These are phyloP conservation scores for Cardiocondyla obscurior DNA, from an alignment of 1,140 invertebrate species.

Conservation along the genomic window DNA sequence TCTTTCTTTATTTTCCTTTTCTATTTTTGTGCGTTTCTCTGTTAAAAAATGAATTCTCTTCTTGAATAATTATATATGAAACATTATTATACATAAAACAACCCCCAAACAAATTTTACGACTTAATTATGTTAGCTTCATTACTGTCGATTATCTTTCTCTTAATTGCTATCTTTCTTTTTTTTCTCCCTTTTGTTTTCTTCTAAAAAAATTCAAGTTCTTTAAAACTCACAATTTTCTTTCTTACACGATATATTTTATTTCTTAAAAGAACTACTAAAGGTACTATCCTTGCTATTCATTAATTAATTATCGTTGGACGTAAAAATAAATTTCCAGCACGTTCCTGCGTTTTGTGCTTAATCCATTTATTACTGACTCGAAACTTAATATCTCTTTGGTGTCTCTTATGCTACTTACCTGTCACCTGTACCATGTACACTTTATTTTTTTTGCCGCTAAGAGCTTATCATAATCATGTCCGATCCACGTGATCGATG, in stretches of 20 bases:
- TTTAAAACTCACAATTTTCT: neutral
- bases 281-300: neutral
- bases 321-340: neutral
- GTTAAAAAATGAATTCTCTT: neutral
- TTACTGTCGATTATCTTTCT: neutral
- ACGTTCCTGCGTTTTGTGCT: neutral
- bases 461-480: slow-evolving; percentile 28
- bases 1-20: neutral
- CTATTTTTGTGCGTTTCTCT: neutral
- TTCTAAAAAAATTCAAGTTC: neutral
- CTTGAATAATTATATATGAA: neutral
- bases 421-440: no score
- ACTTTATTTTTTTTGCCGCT: neutral
- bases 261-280: neutral
- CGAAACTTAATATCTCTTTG: neutral
- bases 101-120: neutral
- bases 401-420: no score
- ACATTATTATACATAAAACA: neutral
- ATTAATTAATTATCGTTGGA: neutral
- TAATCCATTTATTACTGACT: neutral
- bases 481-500: slow-evolving; percentile 7
- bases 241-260: neutral
- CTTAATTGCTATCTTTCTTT: neutral
- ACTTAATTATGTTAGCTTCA: neutral
- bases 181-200: neutral